Conservation (phyloP, 2,888 invertebrate genomes). For the Agrochola litura region DNA sequence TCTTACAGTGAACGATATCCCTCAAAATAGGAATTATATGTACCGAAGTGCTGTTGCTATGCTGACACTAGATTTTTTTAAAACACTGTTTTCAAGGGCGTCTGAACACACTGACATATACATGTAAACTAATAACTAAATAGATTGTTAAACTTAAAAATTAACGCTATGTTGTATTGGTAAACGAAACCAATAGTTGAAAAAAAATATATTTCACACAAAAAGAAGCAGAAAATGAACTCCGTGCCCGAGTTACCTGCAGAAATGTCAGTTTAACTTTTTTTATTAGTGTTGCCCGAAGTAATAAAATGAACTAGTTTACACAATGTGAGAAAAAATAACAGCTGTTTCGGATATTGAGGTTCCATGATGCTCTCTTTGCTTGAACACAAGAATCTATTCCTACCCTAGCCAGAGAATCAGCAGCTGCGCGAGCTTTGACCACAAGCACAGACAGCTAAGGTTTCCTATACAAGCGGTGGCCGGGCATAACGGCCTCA, state of each 20-base stretch:
- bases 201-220: conserved; percentile 70
- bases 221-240: conserved; percentile 78
- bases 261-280: conserved; percentile 75
- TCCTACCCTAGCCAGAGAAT: too few relatives aligned
- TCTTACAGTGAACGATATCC: conserved; percentile 73
- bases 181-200: conserved; percentile 69
- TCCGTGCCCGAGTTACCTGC: conserved; percentile 71
- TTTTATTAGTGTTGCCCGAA: conserved; percentile 54
- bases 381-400: neutral
- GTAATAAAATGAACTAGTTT: conserved; percentile 11
- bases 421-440: too few relatives aligned
- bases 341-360: conserved; percentile 34
- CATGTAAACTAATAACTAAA: conserved; percentile 67
- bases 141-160: conserved; percentile 62
- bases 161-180: conserved; percentile 59
- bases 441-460: too few relatives aligned
- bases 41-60: conserved; percentile 88
- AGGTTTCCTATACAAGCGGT: too few relatives aligned
- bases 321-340: conserved; percentile 1
- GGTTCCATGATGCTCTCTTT: neutral
- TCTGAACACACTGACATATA: conserved; percentile 75
- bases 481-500: too few relatives aligned
- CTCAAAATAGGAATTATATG: conserved; percentile 79
- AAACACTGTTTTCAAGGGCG: conserved; percentile 88
- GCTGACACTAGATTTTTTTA: conserved; percentile 88